phyloP scores from a whole-genome alignment of 2,797 vertebrate species.

The Acipenser ruthenus region DNA sequence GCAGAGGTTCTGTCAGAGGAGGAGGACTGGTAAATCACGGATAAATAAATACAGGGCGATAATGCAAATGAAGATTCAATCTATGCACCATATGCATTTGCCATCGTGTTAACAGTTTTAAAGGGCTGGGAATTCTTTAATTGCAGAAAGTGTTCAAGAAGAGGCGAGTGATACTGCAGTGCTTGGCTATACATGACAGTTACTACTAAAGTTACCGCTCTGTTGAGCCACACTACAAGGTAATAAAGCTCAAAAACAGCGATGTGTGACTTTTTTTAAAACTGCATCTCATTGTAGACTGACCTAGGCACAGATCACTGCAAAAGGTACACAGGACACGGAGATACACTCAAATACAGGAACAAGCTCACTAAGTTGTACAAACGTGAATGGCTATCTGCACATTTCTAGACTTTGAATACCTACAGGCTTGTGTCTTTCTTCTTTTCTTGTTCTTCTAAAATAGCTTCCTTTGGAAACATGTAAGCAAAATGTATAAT shows the following conservation, averaged over 20 bases:
- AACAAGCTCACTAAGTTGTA: not conserved
- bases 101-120: no score
- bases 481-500: constrained; percentile 22
- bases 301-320: constrained; percentile 9
- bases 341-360: not conserved
- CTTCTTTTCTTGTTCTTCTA: constrained; percentile 94
- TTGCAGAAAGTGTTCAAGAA: no score
- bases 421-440: constrained; percentile 92
- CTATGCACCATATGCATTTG: not conserved
- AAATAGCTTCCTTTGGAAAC: constrained; percentile 81
- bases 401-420: not conserved
- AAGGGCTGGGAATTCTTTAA: no score
- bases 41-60: not conserved
- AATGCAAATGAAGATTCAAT: not conserved
- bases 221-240: no score
- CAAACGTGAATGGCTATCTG: no score
- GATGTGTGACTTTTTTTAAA: no score
- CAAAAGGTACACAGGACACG: not conserved
- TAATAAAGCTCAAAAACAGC: no score
- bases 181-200: no score
- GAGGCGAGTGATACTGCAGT: no score
- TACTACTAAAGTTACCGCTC: no score
- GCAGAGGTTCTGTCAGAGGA: constrained; percentile 19
- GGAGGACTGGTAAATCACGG: constrained; percentile 30
- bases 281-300: no score